These are phyloP conservation scores for Hyppa rectilinea DNA, from an alignment of 2,888 invertebrate genomes.

Conservation along the genomic window DNA sequence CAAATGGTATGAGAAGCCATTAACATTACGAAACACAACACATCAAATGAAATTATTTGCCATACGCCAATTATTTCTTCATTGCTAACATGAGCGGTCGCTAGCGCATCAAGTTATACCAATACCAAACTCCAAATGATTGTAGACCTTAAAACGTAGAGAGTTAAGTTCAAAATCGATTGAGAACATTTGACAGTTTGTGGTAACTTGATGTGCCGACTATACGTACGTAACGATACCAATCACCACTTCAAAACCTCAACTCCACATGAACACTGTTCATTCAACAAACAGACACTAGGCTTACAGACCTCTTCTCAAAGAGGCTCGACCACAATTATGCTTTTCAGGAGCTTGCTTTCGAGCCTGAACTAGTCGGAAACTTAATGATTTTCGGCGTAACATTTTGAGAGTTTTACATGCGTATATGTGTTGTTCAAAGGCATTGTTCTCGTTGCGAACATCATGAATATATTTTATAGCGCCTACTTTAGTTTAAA, in stretches of 20 bases:
- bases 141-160: too few relatives aligned
- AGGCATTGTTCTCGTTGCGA: not conserved
- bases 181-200: too few relatives aligned
- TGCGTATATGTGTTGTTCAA: not conserved
- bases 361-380: not conserved
- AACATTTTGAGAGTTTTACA: not conserved
- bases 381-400: not conserved
- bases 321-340: conserved; percentile 1
- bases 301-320: not conserved
- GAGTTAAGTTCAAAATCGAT: too few relatives aligned
- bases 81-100: too few relatives aligned
- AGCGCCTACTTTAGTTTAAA: not conserved
- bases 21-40: too few relatives aligned
- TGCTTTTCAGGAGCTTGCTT: not conserved
- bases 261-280: not conserved
- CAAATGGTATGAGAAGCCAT: too few relatives aligned
- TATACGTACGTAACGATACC: too few relatives aligned
- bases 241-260: not conserved
- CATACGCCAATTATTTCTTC: not conserved
- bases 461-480: too few relatives aligned
- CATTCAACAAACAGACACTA: not conserved
- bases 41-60: too few relatives aligned
- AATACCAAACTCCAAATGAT: too few relatives aligned
- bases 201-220: too few relatives aligned
- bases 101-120: too few relatives aligned